Evolutionary conservation across 2,113 vertebrate species (phyloP).

Genomic region (Tylochromis polylepis): DNA sequence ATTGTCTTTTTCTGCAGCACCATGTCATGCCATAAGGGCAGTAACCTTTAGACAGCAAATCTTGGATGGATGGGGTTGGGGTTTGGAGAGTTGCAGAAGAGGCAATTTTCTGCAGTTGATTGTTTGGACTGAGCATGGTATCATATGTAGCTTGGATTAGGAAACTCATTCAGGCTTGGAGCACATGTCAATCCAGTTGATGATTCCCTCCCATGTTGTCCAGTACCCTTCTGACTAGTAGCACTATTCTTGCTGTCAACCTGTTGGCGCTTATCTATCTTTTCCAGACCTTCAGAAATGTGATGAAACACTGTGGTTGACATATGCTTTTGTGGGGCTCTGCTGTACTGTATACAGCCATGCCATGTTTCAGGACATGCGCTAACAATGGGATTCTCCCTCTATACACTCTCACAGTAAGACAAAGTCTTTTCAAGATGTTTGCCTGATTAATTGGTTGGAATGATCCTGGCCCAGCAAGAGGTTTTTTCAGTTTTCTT

Average conservation of each 20-base stretch:
- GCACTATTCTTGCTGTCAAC: not conserved
- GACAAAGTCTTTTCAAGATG: not conserved
- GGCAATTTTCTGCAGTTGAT: not conserved
- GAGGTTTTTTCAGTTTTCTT: not conserved
- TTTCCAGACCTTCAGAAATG: not conserved
- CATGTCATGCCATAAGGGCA: not conserved
- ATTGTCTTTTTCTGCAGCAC: not conserved
- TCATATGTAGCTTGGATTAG: not conserved
- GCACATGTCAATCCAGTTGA: not conserved
- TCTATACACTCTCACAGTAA: not conserved
- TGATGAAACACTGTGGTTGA: not conserved
- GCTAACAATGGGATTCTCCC: not conserved
- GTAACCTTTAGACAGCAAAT: not conserved
- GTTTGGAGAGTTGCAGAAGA: not conserved
- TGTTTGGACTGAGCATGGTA: not conserved
- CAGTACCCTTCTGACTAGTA: not conserved
- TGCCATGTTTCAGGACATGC: not conserved
- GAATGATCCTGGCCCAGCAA: not conserved
- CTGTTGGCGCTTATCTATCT: not conserved
- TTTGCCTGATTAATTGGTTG: not conserved
- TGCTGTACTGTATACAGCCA: not conserved
- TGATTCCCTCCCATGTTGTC: not conserved
- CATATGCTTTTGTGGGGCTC: not conserved
- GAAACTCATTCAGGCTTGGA: not conserved
- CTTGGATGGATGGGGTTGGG: not conserved